phyloP scores from a whole-genome alignment of 1,140 invertebrate species.

The Wiebesia pumilae region DNA sequence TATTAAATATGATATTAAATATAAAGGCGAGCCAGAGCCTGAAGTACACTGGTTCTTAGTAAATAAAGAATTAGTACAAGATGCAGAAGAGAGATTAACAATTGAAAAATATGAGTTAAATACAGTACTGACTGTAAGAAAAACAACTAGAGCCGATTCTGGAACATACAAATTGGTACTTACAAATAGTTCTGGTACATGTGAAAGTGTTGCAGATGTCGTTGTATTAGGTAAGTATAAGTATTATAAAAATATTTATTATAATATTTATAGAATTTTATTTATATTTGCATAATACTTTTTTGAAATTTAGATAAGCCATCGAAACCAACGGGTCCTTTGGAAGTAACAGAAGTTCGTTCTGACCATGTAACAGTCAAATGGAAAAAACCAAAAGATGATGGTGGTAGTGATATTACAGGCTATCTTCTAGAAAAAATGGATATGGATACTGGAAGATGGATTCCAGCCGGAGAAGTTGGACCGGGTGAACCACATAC shows the following conservation, averaged over 20 bases:
- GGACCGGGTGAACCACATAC: constrained; percentile 84
- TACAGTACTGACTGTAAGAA: constrained; percentile 91
- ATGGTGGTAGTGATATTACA: constrained; percentile 93
- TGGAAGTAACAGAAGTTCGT: constrained; percentile 90
- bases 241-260: not conserved
- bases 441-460: constrained; percentile 93
- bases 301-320: constrained; percentile 83
- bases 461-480: constrained; percentile 93
- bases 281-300: constrained; percentile 9
- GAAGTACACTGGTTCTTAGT: constrained; percentile 88
- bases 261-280: constrained; percentile 19
- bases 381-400: constrained; percentile 96
- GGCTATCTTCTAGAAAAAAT: constrained; percentile 98
- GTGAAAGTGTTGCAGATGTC: constrained; percentile 89
- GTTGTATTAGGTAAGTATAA: constrained; percentile 85
- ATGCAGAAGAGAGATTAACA: constrained; percentile 82
- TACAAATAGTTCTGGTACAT: constrained; percentile 88
- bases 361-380: constrained; percentile 94
- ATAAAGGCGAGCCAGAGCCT: constrained; percentile 95
- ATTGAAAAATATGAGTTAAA: constrained; percentile 94
- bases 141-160: constrained; percentile 89
- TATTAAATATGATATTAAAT: constrained; percentile 94
- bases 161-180: constrained; percentile 92
- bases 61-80: constrained; percentile 83
- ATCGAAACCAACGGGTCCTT: constrained; percentile 87